These are phyloP conservation scores for Pseudomyrmex gracilis DNA, from an alignment of 1,140 invertebrate genomes.

Conservation along the genomic window DNA sequence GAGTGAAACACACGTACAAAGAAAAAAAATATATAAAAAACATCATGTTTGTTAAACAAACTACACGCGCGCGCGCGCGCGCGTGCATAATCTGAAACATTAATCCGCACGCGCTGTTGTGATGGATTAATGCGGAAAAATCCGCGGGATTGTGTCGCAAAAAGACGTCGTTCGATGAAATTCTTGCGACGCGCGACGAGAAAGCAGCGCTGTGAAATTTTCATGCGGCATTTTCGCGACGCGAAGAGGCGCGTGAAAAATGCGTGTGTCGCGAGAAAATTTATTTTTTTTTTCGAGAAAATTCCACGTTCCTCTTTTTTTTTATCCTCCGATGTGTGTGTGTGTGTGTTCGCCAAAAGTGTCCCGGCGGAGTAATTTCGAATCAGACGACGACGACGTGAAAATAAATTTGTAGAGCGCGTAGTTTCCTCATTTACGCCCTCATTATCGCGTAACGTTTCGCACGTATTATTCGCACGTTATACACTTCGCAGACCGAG, in stretches of 20 bases:
- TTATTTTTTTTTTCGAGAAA: neutral
- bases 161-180: neutral
- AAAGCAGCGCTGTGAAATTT: constrained; percentile 23
- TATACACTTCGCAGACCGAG: neutral
- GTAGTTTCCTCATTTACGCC: constrained; percentile 25
- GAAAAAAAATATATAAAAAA: neutral
- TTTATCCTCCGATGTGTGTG: too few relatives aligned
- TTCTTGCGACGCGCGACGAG: neutral
- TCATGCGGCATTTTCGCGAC: neutral
- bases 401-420: neutral
- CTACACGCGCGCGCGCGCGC: too few relatives aligned
- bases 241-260: constrained; percentile 1
- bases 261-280: neutral
- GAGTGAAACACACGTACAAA: too few relatives aligned
- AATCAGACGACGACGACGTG: neutral
- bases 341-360: too few relatives aligned
- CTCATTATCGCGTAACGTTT: neutral
- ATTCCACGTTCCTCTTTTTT: neutral
- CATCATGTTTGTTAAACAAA: neutral
- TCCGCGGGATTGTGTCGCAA: neutral
- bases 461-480: neutral
- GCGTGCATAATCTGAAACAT: neutral
- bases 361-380: neutral
- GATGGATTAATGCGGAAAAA: constrained; percentile 11
- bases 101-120: neutral